Percentiles rank a stretch among this genome's conserved stretches.
phyloP scores from a whole-genome alignment of 2,797 vertebrate species.

The Alcedo quadribrachys region DNA sequence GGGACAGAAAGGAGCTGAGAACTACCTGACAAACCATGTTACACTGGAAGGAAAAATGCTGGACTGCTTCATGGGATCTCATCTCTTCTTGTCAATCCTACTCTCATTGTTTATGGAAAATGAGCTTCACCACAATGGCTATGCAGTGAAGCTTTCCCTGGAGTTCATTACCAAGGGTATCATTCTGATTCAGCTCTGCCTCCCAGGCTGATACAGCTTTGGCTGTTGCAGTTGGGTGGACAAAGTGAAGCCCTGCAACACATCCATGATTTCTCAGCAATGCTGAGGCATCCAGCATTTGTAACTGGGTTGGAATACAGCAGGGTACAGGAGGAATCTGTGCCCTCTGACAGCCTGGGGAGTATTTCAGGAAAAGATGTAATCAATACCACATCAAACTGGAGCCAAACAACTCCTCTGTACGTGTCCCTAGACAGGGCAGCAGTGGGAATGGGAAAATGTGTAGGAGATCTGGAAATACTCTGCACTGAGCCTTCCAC shows the following conservation, averaged over 20 bases:
- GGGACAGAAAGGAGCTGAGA: not conserved
- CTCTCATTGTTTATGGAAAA: not conserved
- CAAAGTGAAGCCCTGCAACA: not conserved
- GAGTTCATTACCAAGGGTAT: not conserved
- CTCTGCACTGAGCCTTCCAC: not conserved
- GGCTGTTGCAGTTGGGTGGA: not conserved
- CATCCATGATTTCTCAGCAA: not conserved
- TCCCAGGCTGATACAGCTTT: not conserved
- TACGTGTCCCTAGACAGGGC: not conserved
- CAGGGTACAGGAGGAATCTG: not conserved
- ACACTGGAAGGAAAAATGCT: not conserved
- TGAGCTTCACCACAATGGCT: not conserved
- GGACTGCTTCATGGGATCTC: not conserved
- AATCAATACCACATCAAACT: not conserved
- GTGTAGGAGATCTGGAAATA: not conserved
- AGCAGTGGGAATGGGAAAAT: not conserved
- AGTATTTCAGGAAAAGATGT: not conserved
- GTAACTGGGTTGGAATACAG: not conserved
- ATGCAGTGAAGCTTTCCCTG: not conserved
- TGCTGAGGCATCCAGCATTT: not conserved
- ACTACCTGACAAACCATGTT: not conserved
- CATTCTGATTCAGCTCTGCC: not conserved
- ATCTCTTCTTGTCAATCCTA: not conserved
- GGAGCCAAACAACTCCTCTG: not conserved
- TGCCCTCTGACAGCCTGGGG: rapidly evolving